Evolutionary conservation across 1,140 invertebrate species (phyloP), one percentile per base, ranked within the genome.

Genomic region (Philopotamus ludificatus): DNA sequence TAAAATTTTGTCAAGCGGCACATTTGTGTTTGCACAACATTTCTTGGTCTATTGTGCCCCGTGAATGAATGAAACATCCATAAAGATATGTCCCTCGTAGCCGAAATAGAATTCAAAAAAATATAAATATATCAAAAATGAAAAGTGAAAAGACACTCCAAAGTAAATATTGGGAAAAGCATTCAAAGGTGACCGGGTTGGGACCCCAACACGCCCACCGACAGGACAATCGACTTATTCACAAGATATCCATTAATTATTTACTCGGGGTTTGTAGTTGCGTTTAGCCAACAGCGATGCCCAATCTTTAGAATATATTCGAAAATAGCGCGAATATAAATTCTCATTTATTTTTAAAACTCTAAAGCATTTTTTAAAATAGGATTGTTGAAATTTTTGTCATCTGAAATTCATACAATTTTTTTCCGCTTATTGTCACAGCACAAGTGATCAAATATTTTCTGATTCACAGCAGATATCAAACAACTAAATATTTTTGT

Each of bases 21-120:
- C 67, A 65, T 68, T 68, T 65, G 67, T 68, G 67, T 68, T 68
- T 62, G 64, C 67, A 65, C 60, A 68, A 68, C 67, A 65, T 65
- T 65, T 65, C 67, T 61, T 61, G 42, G 34, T 1, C 53, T 22
- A 57, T 64, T 60, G 57, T 60, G 20, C 4, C 60, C 34, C 12
- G 7, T 68, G 53, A 63, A 61, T 61, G 63, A 69, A 68, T 65
- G 63, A 65, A 69, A 66, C 67, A 66, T 59, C 67, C 67, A 65
- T 69, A 69, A 69, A 69, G 63, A 61, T 42, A 49, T 54, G 49
- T 16, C 16, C 47, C 59, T 65, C 67, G 66, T 65, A 47, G 25
- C 9, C 47, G 4, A 50, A 50, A 16, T 4, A 45, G 8, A 16
- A 4, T 45, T 15, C 8, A 18, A 18, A 9, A 9, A 4, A 20